Base-by-base conservation (phyloP, 2,113 vertebrate genomes). In the Numenius arquata region DNA sequence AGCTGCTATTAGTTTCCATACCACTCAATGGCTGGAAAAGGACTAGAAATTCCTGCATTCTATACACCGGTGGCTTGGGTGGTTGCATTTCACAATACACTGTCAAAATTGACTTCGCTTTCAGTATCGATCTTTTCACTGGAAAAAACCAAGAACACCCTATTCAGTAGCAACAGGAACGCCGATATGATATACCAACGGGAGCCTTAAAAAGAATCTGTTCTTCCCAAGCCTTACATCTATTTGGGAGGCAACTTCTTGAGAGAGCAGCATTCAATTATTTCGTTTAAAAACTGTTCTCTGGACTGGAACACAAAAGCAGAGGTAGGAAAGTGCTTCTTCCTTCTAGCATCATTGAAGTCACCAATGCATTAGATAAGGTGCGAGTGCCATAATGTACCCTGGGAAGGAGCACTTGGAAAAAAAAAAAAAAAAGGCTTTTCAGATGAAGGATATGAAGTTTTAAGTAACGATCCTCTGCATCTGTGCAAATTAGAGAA, bases 101-200 rank as follows among this genome's bases (percentile, higher is more conserved):
- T 38, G 25, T 61, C 59, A 53, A 50, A 21, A 76, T 40, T 72
- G 23, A 75, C 10, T 16, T 58, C 26, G n/a, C 20, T 75, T 63
- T 43, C n/a, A 61, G 38, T 30, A 65, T 26, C 0, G 0, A 40
- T 52, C 15, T 72, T 77, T 58, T n/a, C 3, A 4, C 36, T 65
- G 56, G 58, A 74, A 65, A 70, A 59, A 58, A 27, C 3, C 30
- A 53, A 9, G 3, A 89, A 41, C n/a, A 36, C 5, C 11, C 29
- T 43, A 26, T 20, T 82, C 17, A 41, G 7, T 10, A 82, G 53
- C 84, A 91, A 30, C 22, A 75, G 50, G 34, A 93, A 81, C n/a
- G 25, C 52, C 58, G 71, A 8, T 72, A 23, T 23, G 30, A 84
- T 52, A 58, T 13, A 87, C n/a, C 40, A 71, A 18, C 4, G 21